Base-by-base conservation (phyloP, 2,888 invertebrate genomes). In the Machimus rusticus region DNA sequence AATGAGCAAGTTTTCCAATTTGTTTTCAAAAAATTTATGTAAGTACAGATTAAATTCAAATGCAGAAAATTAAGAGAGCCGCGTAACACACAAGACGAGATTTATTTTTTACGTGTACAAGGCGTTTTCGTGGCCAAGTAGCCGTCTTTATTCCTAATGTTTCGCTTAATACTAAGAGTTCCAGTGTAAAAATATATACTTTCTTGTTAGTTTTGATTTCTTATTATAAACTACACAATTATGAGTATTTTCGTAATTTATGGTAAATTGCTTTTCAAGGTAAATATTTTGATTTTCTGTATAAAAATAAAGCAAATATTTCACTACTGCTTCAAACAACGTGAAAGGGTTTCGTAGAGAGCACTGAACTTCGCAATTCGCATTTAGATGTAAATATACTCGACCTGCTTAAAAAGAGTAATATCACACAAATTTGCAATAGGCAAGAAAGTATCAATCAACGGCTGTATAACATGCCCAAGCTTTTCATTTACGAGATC, bases 251-350 rank as follows among this genome's bases (percentile, higher is more conserved):
- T 85, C 66, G 74, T 74, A 85, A 74, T 74, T 82, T 82, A 74
- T 74, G 85, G 85, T 74, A 85, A 85, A 85, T 85, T 85, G 85
- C 85, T 85, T 85, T 39, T 74, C 46, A 74, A 74, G 74, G 85
- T 74, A 43, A 79, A 85, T 74, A 85, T 85, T 74, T 74, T 57
- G 57, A 57, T 82, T 74, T 74, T 85, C 37, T 85, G 74, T 85
- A 85, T 85, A 85, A 85, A 85, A 85, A 85, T 85, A 85, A 85
- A 85, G 85, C 85, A 85, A 85, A 74, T 82, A 57, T 82, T 51
- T 82, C 31, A 82, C 82, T 57, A 82, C 57, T 57, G 82, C 82
- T 82, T 55, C 34, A 57, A 82, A 51, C 57, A 66, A 57, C 82
- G 66, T 37, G 82, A 82, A 82, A 82, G 34, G 14, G 43, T 78